phyloP scores from a whole-genome alignment of 2,888 invertebrate species.

The Hirtodrosophila cameraria region DNA sequence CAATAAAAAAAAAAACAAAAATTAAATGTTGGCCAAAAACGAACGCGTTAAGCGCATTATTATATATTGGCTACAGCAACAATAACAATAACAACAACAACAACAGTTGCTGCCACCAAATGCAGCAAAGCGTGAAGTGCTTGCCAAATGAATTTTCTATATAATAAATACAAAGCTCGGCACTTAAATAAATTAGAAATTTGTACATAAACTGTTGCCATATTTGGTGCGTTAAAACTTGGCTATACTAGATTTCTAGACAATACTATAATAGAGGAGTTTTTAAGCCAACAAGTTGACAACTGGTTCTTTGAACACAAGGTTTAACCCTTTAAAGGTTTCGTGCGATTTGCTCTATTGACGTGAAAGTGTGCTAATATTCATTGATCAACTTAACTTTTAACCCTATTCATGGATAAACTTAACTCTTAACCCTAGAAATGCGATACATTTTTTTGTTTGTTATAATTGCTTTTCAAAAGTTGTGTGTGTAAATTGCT shows the following conservation, averaged over 20 bases:
- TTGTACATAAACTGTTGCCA: slow-evolving; percentile 20
- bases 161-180: slow-evolving; percentile 32
- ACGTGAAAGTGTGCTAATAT: slow-evolving; percentile 31
- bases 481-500: slow-evolving; percentile 1
- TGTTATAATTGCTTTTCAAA: background rate
- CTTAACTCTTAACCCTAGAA: slow-evolving; percentile 11
- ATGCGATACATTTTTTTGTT: slow-evolving; percentile 19
- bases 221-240: slow-evolving; percentile 37
- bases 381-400: slow-evolving; percentile 1
- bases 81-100: slow-evolving; percentile 32
- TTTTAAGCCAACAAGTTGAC: slow-evolving; percentile 16
- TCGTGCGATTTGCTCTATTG: slow-evolving; percentile 33
- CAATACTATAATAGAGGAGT: slow-evolving; percentile 6
- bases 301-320: slow-evolving; percentile 3
- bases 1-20: slow-evolving; percentile 39
- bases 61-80: slow-evolving; percentile 47
- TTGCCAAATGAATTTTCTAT: slow-evolving; percentile 75
- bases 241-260: slow-evolving; percentile 23
- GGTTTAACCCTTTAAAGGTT: slow-evolving; percentile 19
- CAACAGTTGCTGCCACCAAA: slow-evolving; percentile 62
- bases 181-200: slow-evolving; percentile 51
- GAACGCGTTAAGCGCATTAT: slow-evolving; percentile 56
- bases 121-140: slow-evolving; percentile 80
- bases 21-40: slow-evolving; percentile 66
- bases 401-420: slow-evolving; percentile 8